phyloP scores from a whole-genome alignment of 2,797 vertebrate genomes.

The Characodon lateralis region DNA sequence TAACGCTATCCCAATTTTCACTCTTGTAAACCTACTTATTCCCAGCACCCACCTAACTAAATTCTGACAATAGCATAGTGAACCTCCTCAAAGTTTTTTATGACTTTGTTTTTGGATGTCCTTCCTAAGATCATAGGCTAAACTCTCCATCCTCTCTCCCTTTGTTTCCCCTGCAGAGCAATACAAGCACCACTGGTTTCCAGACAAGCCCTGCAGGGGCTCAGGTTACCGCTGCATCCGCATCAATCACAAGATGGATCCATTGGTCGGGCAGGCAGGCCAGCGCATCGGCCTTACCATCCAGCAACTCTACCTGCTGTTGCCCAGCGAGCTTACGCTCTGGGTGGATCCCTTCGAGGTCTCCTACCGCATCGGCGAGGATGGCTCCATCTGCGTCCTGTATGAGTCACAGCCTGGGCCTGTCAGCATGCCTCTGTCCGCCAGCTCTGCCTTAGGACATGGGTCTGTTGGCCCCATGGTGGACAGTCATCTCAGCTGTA shows the following conservation, averaged over 20 bases:
- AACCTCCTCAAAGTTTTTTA: not conserved
- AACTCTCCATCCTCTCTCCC: slow-evolving; percentile 13
- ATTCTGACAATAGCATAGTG: not conserved
- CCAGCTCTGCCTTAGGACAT: slow-evolving; percentile 68
- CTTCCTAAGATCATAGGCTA: not conserved
- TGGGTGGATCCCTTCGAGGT: slow-evolving; percentile 99
- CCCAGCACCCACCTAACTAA: too few relatives aligned
- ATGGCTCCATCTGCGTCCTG: slow-evolving; percentile 96
- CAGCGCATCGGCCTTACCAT: slow-evolving; percentile 93
- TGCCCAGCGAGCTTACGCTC: slow-evolving; percentile 95
- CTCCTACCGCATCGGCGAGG: slow-evolving; percentile 95
- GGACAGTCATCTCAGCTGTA: slow-evolving; percentile 98
- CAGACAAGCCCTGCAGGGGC: slow-evolving; percentile 93
- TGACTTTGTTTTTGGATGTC: not conserved
- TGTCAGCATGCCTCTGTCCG: slow-evolving; percentile 36
- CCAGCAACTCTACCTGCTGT: slow-evolving; percentile 94
- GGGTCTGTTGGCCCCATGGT: slow-evolving; percentile 84
- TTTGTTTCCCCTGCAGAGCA: slow-evolving; percentile 83
- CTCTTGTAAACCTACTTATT: too few relatives aligned
- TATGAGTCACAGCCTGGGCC: slow-evolving; percentile 89
- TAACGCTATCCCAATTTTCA: too few relatives aligned
- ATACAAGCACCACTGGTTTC: slow-evolving; percentile 98
- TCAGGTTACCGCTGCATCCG: slow-evolving; percentile 97
- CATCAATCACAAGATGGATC: slow-evolving; percentile 99
- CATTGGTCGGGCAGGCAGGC: slow-evolving; percentile 92